Conservation (phyloP, 2,888 invertebrate species). For the Lasioglossum morio region DNA sequence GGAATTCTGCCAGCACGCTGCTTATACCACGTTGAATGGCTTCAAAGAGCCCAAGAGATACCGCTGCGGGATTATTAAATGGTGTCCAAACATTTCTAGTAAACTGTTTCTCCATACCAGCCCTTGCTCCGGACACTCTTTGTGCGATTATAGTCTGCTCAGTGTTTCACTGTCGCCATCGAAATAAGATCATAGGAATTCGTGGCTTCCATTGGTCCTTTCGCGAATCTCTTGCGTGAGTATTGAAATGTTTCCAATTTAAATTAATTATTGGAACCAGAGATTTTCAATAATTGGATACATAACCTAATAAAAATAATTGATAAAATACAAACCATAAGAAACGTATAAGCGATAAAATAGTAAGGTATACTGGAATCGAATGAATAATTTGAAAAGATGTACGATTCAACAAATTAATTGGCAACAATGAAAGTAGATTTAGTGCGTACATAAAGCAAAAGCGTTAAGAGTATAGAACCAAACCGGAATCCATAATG, state of each 20-base stretch:
- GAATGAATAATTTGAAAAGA: neutral
- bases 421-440: neutral
- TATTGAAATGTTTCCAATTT: too few relatives aligned
- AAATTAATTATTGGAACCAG: too few relatives aligned
- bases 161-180: neutral
- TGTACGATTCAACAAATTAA: neutral
- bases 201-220: neutral
- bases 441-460: neutral
- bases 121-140: neutral
- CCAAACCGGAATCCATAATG: neutral
- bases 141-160: neutral
- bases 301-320: neutral
- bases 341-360: neutral
- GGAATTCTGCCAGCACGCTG: slow-evolving; percentile 12
- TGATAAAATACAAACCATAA: too few relatives aligned
- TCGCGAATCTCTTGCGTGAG: neutral
- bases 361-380: neutral
- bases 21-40: neutral
- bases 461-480: neutral
- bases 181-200: neutral
- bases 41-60: slow-evolving; percentile 7
- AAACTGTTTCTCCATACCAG: neutral
- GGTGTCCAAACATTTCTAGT: neutral
- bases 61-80: neutral
- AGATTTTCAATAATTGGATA: neutral